Percentiles rank a stretch among this genome's conserved stretches.
Evolutionary conservation across 2,888 invertebrate genomes (phyloP).

Genomic region (Syrphus vitripennis): DNA sequence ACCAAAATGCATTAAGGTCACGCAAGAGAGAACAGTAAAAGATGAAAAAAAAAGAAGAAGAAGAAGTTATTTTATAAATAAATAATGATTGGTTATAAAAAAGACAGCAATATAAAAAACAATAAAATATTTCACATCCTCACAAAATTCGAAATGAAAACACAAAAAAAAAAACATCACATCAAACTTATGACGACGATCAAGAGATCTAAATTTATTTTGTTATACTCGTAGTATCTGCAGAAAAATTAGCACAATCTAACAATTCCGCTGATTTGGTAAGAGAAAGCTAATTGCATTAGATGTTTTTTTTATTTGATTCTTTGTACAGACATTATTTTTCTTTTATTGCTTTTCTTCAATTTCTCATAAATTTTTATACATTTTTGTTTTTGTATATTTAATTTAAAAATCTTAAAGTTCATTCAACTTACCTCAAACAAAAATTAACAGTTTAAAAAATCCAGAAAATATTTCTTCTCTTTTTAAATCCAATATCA

Average conservation of each 20-base stretch:
- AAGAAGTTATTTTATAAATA: not conserved
- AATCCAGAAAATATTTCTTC: slow-evolving; percentile 5
- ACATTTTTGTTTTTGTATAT: not conserved
- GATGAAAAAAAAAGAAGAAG: not conserved
- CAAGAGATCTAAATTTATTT: not conserved
- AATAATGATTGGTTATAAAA: not conserved
- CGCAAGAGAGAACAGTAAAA: not conserved
- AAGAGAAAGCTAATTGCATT: slow-evolving; percentile 59
- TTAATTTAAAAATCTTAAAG: slow-evolving; percentile 15
- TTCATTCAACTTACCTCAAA: slow-evolving; percentile 65
- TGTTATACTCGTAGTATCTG: too few relatives aligned
- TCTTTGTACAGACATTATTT: not conserved
- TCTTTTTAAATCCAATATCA: slow-evolving; percentile 20
- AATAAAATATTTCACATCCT: not conserved
- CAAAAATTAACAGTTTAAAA: not conserved
- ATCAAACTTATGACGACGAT: not conserved
- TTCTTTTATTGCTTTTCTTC: slow-evolving; percentile 5
- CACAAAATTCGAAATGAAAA: not conserved
- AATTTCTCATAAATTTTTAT: not conserved
- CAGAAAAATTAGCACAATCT: slow-evolving; percentile 34
- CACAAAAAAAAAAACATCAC: not conserved
- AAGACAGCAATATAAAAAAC: not conserved
- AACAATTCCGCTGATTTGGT: slow-evolving; percentile 3
- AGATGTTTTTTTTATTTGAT: not conserved
- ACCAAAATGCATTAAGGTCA: slow-evolving; percentile 46